Percentiles rank a stretch among this genome's conserved stretches.
These are phyloP conservation scores for Eptesicus fuscus DNA, from an alignment of 2,113 vertebrate genomes.

Conservation along the genomic window DNA sequence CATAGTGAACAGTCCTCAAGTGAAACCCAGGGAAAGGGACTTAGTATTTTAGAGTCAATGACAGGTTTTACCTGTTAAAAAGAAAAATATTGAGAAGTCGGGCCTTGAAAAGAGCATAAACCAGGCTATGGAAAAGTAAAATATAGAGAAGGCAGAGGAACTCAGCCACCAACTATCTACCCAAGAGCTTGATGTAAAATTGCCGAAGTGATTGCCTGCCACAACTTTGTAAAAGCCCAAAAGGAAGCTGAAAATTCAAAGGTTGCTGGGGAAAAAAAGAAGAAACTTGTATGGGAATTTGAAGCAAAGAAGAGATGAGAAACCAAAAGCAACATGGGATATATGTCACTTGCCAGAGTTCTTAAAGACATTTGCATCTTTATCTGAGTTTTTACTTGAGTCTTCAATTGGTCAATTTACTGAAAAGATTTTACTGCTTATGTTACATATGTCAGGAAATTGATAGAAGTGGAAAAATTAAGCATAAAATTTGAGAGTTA, in stretches of 20 bases:
- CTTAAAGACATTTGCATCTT: neutral
- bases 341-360: constrained; percentile 85
- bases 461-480: neutral
- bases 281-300: constrained; percentile 95
- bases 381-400: neutral
- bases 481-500: neutral
- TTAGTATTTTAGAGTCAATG: constrained; percentile 95
- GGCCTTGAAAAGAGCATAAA: neutral
- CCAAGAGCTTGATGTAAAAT: constrained; percentile 89
- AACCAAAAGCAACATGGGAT: constrained; percentile 99
- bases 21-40: constrained; percentile 87
- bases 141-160: neutral
- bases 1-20: constrained; percentile 76
- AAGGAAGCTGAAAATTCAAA: constrained; percentile 90
- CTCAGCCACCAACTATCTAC: too few species aligned
- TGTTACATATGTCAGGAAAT: neutral
- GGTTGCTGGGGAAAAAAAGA: constrained; percentile 87
- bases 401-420: neutral
- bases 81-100: constrained; percentile 82
- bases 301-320: constrained; percentile 98
- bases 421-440: neutral
- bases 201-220: constrained; percentile 91
- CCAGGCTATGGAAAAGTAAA: neutral
- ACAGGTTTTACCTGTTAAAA: constrained; percentile 89
- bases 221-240: constrained; percentile 91